phyloP scores from a whole-genome alignment of 1,140 invertebrate genomes.

The Ridgeia piscesae region DNA sequence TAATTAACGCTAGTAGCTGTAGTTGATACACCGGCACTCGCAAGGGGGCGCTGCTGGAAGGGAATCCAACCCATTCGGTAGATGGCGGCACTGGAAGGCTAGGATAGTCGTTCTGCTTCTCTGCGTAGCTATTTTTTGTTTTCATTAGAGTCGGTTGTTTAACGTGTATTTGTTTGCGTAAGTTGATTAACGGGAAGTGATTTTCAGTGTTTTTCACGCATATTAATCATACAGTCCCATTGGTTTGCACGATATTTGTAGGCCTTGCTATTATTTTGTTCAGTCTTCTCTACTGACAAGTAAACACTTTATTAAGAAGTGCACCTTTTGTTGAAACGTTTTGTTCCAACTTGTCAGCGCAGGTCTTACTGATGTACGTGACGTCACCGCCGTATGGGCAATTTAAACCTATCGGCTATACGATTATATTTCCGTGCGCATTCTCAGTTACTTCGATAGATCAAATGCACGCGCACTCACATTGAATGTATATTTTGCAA shows the following conservation, averaged over 20 bases:
- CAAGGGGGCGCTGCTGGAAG: not conserved
- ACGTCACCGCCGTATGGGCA: not conserved
- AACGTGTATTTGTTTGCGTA: not conserved
- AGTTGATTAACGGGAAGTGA: not conserved
- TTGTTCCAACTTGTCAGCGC: not conserved
- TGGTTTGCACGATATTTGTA: not conserved
- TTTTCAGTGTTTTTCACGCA: not conserved
- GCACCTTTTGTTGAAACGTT: not conserved
- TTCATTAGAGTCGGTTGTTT: not conserved
- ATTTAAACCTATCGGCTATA: not conserved
- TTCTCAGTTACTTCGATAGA: not conserved
- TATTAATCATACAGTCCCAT: not conserved
- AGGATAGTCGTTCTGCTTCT: not conserved
- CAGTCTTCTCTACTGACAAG: not conserved
- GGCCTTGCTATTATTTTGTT: not conserved
- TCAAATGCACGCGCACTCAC: not conserved
- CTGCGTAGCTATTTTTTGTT: not conserved
- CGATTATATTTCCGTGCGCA: not conserved
- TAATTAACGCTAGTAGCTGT: not conserved
- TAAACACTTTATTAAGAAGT: not conserved
- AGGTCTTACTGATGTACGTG: not conserved
- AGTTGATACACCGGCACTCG: not conserved
- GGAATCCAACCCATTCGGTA: not conserved
- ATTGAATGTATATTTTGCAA: not conserved
- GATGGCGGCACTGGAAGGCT: not conserved